Percentiles rank a stretch among this genome's conserved stretches.
Evolutionary conservation across 2,888 invertebrate genomes (phyloP).

Genomic region (Athalia circularis): DNA sequence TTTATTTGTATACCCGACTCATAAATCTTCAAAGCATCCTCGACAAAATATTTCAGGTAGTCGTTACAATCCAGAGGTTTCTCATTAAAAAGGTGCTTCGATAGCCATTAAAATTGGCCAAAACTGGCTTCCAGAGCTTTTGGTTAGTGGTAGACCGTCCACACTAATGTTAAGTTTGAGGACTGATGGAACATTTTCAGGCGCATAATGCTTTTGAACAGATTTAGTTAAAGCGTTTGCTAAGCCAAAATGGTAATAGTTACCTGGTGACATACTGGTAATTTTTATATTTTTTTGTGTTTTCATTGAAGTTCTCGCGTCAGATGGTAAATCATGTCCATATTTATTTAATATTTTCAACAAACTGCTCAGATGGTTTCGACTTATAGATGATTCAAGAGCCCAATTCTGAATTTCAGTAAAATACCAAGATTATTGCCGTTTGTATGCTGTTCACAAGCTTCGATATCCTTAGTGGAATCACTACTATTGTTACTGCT

Average conservation of each 20-base stretch:
- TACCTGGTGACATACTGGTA: constrained; percentile 28
- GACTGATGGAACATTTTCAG: constrained; percentile 26
- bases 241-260: constrained; percentile 46
- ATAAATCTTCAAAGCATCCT: constrained; percentile 42
- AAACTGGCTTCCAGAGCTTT: constrained; percentile 55
- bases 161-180: constrained; percentile 50
- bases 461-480: not conserved
- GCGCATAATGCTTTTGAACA: constrained; percentile 26
- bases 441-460: not conserved
- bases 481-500: not conserved
- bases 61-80: constrained; percentile 49
- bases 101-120: constrained; percentile 52
- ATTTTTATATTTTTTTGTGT: constrained; percentile 42
- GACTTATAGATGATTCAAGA: constrained; percentile 16
- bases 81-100: constrained; percentile 30
- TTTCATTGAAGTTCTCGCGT: constrained; percentile 44
- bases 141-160: constrained; percentile 53
- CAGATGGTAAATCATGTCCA: constrained; percentile 34
- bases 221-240: constrained; percentile 39
- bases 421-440: constrained; percentile 6
- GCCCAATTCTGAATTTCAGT: constrained; percentile 34
- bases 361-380: constrained; percentile 18
- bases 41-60: constrained; percentile 50
- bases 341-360: constrained; percentile 20
- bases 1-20: constrained; percentile 42